Percentiles rank a stretch among this genome's conserved stretches.
Evolutionary conservation across 2,797 vertebrate genomes (phyloP).

Genomic region (Neosilurus hyrtlii): DNA sequence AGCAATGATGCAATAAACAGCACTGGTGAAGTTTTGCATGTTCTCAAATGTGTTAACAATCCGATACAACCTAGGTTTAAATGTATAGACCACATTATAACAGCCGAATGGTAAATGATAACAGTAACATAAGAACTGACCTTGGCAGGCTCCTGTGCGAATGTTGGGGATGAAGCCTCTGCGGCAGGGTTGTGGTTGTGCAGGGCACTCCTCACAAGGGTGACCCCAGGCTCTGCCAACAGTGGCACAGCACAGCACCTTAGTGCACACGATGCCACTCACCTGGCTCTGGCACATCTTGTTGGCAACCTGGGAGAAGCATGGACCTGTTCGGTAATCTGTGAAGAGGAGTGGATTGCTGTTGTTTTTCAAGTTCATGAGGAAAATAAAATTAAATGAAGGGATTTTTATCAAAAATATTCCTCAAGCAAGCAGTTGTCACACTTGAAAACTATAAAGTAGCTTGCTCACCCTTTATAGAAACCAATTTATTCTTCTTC

Average conservation of each 20-base stretch:
- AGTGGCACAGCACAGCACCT: conserved; percentile 76
- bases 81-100: background rate
- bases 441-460: background rate
- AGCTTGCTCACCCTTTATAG: too few relatives aligned
- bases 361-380: background rate
- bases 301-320: conserved; percentile 72
- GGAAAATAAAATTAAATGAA: background rate
- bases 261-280: conserved; percentile 75
- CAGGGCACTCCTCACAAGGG: conserved; percentile 75
- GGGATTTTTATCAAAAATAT: background rate
- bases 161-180: conserved; percentile 75
- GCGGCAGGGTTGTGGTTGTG: conserved; percentile 72
- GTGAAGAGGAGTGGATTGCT: background rate
- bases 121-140: conserved; percentile 58
- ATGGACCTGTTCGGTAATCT: conserved; percentile 79
- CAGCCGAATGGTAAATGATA: background rate
- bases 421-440: background rate
- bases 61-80: background rate
- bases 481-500: too few relatives aligned
- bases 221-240: conserved; percentile 76
- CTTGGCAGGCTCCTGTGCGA: conserved; percentile 76
- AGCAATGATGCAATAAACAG: too few relatives aligned
- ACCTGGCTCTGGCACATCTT: conserved; percentile 77
- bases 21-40: too few relatives aligned
- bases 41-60: background rate